phyloP scores from a whole-genome alignment of 2,113 vertebrate species.

The Ginglymostoma cirratum region DNA sequence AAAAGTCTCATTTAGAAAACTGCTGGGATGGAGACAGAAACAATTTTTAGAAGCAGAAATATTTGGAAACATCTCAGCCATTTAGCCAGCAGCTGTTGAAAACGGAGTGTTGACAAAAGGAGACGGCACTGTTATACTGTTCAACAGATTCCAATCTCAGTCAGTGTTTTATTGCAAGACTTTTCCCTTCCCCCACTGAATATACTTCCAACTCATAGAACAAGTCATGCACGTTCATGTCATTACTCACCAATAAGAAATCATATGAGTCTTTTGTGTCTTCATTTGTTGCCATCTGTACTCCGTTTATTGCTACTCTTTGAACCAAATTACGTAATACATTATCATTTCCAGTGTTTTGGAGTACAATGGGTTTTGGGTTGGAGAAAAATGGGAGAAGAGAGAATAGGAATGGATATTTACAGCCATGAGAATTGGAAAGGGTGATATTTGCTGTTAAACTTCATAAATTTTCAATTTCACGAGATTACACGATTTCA shows the following conservation, averaged over 20 bases:
- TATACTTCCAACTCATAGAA: not conserved
- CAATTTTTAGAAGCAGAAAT: slow-evolving; percentile 13
- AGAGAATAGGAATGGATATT: not conserved
- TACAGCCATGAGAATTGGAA: not conserved
- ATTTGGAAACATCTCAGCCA: slow-evolving; percentile 26
- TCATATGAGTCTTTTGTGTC: not conserved
- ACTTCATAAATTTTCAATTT: not conserved
- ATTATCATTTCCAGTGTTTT: not conserved
- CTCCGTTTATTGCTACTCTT: not conserved
- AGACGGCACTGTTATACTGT: not conserved
- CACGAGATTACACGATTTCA: not conserved
- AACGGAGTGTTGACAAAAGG: not conserved
- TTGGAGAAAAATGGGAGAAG: not conserved
- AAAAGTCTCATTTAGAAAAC: not conserved
- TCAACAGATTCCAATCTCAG: slow-evolving; percentile 7
- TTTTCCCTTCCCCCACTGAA: not conserved
- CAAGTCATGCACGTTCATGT: not conserved
- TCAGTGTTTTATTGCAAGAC: not conserved
- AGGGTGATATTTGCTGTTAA: not conserved
- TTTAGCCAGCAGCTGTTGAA: not conserved
- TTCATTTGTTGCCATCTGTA: not conserved
- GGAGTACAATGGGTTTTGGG: not conserved
- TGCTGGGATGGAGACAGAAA: slow-evolving; percentile 6
- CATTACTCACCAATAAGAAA: not conserved
- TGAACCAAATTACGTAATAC: not conserved